Percentiles rank a stretch among this genome's conserved stretches.
Conservation (phyloP, 2,797 vertebrate genomes). For the Notoglanidium macrostoma region DNA sequence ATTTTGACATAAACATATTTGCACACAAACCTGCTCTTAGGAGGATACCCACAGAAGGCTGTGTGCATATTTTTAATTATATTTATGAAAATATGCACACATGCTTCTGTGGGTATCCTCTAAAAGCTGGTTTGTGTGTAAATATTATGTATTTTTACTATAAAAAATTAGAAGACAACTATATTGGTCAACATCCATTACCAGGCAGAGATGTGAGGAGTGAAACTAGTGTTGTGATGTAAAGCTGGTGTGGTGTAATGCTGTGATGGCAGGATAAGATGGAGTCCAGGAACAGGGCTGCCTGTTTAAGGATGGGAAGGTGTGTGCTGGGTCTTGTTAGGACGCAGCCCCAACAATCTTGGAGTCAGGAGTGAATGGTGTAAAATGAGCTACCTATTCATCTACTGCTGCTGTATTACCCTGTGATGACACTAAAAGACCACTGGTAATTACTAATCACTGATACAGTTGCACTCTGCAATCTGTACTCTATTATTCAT, state of each 20-base stretch:
- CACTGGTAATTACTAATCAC: neutral
- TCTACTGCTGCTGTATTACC: neutral
- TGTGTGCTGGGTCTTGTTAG: conserved; percentile 30
- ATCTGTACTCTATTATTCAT: neutral
- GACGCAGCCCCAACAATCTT: conserved; percentile 5
- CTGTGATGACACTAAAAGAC: neutral
- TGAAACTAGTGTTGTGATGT: neutral
- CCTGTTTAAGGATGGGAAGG: conserved; percentile 8
- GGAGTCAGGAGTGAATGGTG: conserved; percentile 16
- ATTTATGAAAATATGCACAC: too few species aligned
- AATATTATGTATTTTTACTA: neutral
- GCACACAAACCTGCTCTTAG: neutral
- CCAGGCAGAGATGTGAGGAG: neutral
- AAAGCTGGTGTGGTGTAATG: neutral
- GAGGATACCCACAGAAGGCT: neutral
- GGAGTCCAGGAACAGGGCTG: conserved; percentile 6
- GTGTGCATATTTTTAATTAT: neutral
- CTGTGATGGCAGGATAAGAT: neutral
- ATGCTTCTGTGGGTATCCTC: too few species aligned
- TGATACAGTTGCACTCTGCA: neutral
- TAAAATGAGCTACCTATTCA: neutral
- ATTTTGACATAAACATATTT: neutral
- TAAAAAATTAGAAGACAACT: neutral
- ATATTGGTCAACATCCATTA: neutral
- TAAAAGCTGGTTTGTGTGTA: too few species aligned